Evolutionary conservation across 2,113 vertebrate species (phyloP).

Genomic region (Piprites chloris): DNA sequence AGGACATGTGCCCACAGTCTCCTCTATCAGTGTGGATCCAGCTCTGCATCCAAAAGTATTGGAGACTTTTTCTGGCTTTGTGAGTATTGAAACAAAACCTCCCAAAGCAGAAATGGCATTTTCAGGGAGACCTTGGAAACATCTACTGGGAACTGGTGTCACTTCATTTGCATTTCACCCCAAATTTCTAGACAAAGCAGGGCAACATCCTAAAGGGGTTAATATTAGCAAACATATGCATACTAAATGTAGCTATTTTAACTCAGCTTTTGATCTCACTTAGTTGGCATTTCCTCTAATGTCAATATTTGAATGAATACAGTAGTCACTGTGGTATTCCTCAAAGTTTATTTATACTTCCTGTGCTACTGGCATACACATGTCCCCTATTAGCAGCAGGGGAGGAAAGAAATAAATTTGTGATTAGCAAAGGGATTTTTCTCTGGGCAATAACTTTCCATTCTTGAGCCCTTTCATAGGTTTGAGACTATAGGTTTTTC

Average conservation of each 20-base stretch:
- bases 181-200: background rate
- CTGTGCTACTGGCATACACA: background rate
- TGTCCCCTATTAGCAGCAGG: background rate
- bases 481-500: background rate
- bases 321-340: background rate
- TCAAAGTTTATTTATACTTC: background rate
- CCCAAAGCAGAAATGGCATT: background rate
- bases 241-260: background rate
- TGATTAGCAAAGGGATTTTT: background rate
- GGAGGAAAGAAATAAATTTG: background rate
- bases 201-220: rapidly evolving
- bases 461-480: constrained; percentile 24
- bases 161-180: background rate
- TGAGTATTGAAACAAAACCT: background rate
- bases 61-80: background rate
- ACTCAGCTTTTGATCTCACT: background rate
- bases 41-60: background rate
- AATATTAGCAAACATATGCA: background rate
- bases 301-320: background rate
- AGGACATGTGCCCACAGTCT: rapidly evolving
- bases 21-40: background rate
- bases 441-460: background rate
- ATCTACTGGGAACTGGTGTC: background rate
- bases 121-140: background rate
- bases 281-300: background rate